A percentile compares a stretch with the other conserved stretches of the same genome.
These are phyloP conservation scores for Coregonus suidteri DNA, from an alignment of 2,797 vertebrate genomes.

Conservation along the genomic window DNA sequence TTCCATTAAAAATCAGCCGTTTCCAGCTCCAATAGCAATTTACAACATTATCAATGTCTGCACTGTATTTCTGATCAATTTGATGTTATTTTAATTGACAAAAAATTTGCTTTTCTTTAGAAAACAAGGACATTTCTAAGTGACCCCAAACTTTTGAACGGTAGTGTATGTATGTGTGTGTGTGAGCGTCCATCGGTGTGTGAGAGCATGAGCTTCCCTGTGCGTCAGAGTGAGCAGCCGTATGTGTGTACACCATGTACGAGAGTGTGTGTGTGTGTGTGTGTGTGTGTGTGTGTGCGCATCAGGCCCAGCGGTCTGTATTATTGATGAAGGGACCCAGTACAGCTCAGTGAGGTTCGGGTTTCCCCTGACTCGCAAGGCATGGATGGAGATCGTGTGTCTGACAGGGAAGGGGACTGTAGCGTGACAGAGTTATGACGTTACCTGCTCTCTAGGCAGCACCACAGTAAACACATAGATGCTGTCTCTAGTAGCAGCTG, in stretches of 20 bases:
- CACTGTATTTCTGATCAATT: no score
- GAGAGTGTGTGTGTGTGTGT: background rate
- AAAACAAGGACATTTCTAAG: no score
- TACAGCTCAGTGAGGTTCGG: background rate
- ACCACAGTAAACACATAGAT: background rate
- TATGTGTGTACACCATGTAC: no score
- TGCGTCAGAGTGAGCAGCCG: no score
- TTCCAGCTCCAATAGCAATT: no score
- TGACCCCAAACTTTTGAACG: no score
- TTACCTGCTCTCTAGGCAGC: background rate
- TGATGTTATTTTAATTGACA: no score
- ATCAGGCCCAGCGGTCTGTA: background rate
- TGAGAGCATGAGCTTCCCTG: background rate
- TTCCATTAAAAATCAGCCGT: no score
- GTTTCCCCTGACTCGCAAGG: background rate
- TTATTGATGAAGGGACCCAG: conserved; percentile 7
- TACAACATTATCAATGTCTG: no score
- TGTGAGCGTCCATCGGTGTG: conserved; percentile 8
- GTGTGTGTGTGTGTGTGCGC: conserved; percentile 5
- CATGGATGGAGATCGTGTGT: background rate
- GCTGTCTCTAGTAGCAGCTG: background rate
- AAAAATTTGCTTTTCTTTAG: no score
- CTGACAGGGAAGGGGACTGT: background rate
- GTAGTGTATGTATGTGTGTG: no score
- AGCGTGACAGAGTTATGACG: background rate